Evolutionary conservation across 2,888 invertebrate species (phyloP).

Genomic region (Heliconius sara): DNA sequence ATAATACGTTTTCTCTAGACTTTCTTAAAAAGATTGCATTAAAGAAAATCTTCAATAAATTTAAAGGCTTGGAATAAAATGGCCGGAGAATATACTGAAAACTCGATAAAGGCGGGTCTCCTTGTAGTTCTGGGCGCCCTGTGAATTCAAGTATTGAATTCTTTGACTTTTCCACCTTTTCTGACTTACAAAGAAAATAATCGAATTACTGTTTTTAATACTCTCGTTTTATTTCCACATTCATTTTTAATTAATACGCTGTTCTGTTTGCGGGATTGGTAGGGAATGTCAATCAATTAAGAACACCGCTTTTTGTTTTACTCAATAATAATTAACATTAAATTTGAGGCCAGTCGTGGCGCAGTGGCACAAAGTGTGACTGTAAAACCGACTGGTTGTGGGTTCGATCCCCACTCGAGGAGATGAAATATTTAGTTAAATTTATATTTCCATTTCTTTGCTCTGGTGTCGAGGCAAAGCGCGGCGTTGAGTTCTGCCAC

Average conservation of each 20-base stretch:
- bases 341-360: too few species aligned
- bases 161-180: constrained; percentile 25
- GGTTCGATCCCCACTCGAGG: too few species aligned
- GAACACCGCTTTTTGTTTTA: too few species aligned
- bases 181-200: not conserved
- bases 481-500: too few species aligned
- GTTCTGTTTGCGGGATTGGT: not conserved
- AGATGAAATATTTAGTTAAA: too few species aligned
- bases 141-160: constrained; percentile 22
- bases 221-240: not conserved
- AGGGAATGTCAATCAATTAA: too few species aligned
- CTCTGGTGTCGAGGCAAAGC: too few species aligned
- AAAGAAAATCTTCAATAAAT: constrained; percentile 18
- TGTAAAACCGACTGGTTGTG: too few species aligned
- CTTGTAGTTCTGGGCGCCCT: constrained; percentile 16
- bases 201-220: constrained; percentile 7
- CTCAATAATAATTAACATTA: too few species aligned
- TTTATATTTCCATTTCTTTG: too few species aligned
- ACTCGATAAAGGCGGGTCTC: constrained; percentile 13
- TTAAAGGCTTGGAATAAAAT: constrained; percentile 23
- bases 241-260: not conserved
- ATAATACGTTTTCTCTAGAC: not conserved
- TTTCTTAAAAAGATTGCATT: not conserved
- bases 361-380: too few species aligned
- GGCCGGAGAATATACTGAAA: constrained; percentile 11